A percentile compares a stretch with the other conserved stretches of the same genome.
Conservation (phyloP, 2,113 vertebrate species). For the Fregata magnificens region DNA sequence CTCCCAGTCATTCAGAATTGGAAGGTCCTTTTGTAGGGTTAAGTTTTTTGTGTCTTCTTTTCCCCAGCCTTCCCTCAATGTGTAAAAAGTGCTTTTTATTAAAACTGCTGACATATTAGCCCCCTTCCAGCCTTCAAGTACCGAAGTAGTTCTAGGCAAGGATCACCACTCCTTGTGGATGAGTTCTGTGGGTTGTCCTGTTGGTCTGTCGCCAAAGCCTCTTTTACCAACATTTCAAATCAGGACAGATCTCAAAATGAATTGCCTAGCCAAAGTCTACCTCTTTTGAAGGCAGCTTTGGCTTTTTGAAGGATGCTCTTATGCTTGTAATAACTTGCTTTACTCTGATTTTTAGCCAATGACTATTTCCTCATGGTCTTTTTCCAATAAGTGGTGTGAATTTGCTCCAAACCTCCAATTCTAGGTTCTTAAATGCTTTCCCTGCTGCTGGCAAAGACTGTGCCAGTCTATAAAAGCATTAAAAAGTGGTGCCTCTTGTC, state of each 20-base stretch:
- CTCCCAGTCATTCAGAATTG: background rate
- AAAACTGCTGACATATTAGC: background rate
- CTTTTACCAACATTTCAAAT: background rate
- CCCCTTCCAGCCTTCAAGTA: background rate
- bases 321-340: background rate
- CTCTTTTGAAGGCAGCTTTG: background rate
- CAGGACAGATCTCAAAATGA: background rate
- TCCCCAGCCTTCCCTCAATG: background rate
- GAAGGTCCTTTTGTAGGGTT: background rate
- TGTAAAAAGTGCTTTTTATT: background rate
- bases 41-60: background rate
- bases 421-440: background rate
- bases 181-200: background rate
- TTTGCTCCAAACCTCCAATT: constrained; percentile 12
- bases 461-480: background rate
- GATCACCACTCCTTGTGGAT: background rate
- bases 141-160: background rate
- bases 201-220: background rate
- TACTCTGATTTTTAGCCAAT: background rate
- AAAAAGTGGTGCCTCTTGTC: background rate
- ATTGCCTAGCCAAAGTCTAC: background rate
- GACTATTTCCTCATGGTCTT: background rate
- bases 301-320: background rate
- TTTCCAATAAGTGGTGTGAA: background rate
- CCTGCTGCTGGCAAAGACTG: background rate